Conservation (phyloP, 2,888 invertebrate species). For the Cephus nigrinus region DNA sequence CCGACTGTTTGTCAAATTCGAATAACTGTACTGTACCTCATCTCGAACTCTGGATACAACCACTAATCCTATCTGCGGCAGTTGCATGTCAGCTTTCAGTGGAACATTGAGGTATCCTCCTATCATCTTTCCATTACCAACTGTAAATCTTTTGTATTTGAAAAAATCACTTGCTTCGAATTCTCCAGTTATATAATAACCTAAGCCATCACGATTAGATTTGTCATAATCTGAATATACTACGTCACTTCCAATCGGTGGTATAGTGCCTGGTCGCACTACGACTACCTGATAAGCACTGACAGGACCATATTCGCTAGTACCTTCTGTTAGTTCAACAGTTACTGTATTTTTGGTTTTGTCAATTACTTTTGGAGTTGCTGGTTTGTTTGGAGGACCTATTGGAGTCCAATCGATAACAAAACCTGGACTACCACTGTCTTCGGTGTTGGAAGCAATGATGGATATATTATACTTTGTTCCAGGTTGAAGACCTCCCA, state of each 20-base stretch:
- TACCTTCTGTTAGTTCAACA: constrained; percentile 75
- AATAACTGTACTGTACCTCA: constrained; percentile 53
- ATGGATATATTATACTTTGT: constrained; percentile 81
- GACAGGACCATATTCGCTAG: constrained; percentile 83
- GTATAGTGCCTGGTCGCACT: constrained; percentile 73
- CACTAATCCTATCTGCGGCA: constrained; percentile 50
- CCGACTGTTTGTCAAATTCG: constrained; percentile 44
- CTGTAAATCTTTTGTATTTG: constrained; percentile 73
- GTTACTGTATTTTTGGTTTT: constrained; percentile 74
- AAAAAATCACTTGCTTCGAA: constrained; percentile 72
- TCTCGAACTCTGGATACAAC: constrained; percentile 69
- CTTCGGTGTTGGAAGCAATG: constrained; percentile 73
- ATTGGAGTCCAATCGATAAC: constrained; percentile 77
- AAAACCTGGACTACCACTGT: constrained; percentile 71
- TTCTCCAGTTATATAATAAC: constrained; percentile 88
- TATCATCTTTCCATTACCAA: constrained; percentile 82
- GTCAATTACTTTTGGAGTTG: constrained; percentile 74
- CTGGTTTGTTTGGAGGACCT: constrained; percentile 75
- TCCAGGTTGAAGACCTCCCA: constrained; percentile 75
- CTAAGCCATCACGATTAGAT: constrained; percentile 75
- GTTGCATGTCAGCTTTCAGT: constrained; percentile 68
- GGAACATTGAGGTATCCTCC: constrained; percentile 84
- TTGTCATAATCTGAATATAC: constrained; percentile 70
- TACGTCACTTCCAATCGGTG: constrained; percentile 73
- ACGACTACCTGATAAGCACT: constrained; percentile 80